A percentile compares a stretch with the other conserved stretches of the same genome.
phyloP scores from a whole-genome alignment of 2,113 vertebrate species.

The Phrynosoma blainvillii region DNA sequence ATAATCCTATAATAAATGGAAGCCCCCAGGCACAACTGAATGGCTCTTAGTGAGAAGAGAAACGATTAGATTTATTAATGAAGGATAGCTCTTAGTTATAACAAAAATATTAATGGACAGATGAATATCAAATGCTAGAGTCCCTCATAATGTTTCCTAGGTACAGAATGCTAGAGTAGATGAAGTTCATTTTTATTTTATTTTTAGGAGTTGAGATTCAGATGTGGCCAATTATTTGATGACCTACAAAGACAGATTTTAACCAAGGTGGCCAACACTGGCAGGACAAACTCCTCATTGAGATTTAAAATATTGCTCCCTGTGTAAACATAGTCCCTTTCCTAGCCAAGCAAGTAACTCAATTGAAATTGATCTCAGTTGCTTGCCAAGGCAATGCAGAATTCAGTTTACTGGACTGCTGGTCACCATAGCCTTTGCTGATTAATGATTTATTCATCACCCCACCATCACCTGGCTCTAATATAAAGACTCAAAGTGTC shows the following conservation, averaged over 20 bases:
- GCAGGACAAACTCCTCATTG: slow-evolving; percentile 6
- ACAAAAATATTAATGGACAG: not conserved
- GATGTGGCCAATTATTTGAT: not conserved
- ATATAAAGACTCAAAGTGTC: not conserved
- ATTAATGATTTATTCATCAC: not conserved
- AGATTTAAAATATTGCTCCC: slow-evolving; percentile 7
- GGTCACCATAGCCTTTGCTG: not conserved
- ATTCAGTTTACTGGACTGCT: not conserved
- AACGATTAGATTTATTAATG: no score
- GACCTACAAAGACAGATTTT: not conserved
- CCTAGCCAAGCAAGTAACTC: not conserved
- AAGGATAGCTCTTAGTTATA: no score
- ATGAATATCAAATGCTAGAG: no score
- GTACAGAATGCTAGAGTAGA: not conserved
- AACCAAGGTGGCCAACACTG: not conserved
- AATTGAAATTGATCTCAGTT: slow-evolving; percentile 1
- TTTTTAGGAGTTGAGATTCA: not conserved
- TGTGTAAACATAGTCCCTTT: not conserved
- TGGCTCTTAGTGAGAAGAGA: no score
- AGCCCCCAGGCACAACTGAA: no score
- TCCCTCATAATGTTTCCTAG: no score
- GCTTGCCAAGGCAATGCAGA: slow-evolving; percentile 20
- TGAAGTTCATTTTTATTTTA: not conserved
- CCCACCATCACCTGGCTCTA: not conserved
- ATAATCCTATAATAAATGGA: no score